Evolutionary conservation across 1,140 invertebrate species (phyloP), one percentile per base, ranked within the genome.

Genomic region (Zaprionus kolodkinae): DNA sequence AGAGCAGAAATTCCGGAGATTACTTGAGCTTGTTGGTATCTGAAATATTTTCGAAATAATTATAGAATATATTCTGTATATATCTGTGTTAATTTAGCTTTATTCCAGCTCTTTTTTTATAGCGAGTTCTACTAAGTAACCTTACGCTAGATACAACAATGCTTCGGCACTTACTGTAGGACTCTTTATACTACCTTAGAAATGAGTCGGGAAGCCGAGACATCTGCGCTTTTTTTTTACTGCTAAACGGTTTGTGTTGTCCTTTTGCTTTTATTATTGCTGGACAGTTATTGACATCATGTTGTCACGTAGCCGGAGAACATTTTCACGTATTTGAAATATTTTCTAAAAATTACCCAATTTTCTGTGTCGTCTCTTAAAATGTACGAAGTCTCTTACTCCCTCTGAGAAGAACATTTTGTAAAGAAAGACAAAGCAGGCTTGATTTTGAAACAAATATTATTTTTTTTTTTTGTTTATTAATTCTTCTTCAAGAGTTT

Each of bases 341-440:
- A 89, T 89, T 89, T 89, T 89, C 72, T 43, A 89, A 89, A 89
- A 89, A 89, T 89, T 89, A 89, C 85, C 85, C 81, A 89, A 89
- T 89, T 85, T 89, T 85, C 78, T 62, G 60, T 66, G 62, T 30
- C 48, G 52, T 67, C 66, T 74, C 72, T 48, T 79, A 55, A 77
- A 55, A 57, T 66, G 36, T 40, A 43, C 21, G 1, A 21, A 21
- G 21, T 21, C 21, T 21, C 2, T 21, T 2, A 21, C 21, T 21
- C 2, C 21, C 21, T 21, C 0, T 0, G 6, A 11, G 0, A 15
- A n/a, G 35, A 5, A 48, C 57, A 36, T 30, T 25, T 7, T 13
- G 6, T 2, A n/a, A 25, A 45, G 1, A 40, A 11, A 48, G 17
- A 33, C 48, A 36, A 15, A n/a, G 6, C 48, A 36, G 0, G 9